Conservation (phyloP, 2,113 vertebrate genomes). For the Pangasianodon hypophthalmus region DNA sequence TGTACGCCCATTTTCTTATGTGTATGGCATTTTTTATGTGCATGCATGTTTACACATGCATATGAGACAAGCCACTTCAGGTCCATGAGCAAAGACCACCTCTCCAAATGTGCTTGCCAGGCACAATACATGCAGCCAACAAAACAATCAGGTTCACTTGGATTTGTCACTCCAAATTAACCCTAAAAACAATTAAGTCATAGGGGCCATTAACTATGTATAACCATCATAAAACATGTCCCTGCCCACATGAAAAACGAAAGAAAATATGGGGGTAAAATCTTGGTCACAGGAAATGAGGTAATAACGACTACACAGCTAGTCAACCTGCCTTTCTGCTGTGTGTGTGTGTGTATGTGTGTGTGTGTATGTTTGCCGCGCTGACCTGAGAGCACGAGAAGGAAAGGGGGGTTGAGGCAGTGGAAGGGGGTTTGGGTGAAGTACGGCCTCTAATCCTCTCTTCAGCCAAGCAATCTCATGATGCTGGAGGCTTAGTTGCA, state of each 20-base stretch:
- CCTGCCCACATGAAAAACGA: slow-evolving; percentile 57
- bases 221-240: slow-evolving; percentile 77
- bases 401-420: slow-evolving; percentile 56
- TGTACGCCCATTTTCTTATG: slow-evolving; percentile 11
- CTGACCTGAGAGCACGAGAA: slow-evolving; percentile 67
- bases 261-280: slow-evolving; percentile 68
- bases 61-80: slow-evolving; percentile 51
- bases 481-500: slow-evolving; percentile 76
- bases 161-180: slow-evolving; percentile 77
- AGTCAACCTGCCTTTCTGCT: slow-evolving; percentile 72
- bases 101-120: slow-evolving; percentile 54
- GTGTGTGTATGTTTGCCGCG: slow-evolving; percentile 34
- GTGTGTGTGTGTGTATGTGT: slow-evolving; percentile 30
- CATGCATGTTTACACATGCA: slow-evolving; percentile 24
- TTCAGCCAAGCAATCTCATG: slow-evolving; percentile 79
- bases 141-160: slow-evolving; percentile 73
- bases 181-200: slow-evolving; percentile 78
- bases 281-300: slow-evolving; percentile 79
- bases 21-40: slow-evolving; percentile 17
- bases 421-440: slow-evolving; percentile 72
- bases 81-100: slow-evolving; percentile 63
- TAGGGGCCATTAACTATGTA: slow-evolving; percentile 74
- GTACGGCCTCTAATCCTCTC: slow-evolving; percentile 76
- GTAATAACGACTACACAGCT: slow-evolving; percentile 75
- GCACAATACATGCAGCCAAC: slow-evolving; percentile 61